Evolutionary conservation across 1,140 invertebrate genomes (phyloP).

Genomic region (Drosophila kurseongensis): DNA sequence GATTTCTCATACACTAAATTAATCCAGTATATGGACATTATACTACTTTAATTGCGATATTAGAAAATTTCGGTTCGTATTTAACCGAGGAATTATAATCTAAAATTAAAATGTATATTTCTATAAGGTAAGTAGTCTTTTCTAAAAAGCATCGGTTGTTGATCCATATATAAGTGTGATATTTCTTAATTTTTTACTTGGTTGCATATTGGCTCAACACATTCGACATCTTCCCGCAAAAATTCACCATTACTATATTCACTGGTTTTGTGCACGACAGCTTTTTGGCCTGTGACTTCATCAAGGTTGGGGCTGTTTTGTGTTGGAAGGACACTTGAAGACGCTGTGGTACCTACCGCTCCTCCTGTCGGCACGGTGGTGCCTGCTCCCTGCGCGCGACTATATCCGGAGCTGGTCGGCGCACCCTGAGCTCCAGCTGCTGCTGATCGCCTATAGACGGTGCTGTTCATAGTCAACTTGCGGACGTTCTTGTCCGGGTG

Average conservation of each 20-base stretch:
- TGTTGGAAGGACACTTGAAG: constrained; percentile 28
- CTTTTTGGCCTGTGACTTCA: constrained; percentile 18
- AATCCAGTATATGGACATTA: neutral
- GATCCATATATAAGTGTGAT: neutral
- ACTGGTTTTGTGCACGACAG: constrained; percentile 32
- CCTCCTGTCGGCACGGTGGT: neutral
- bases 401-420: constrained; percentile 52
- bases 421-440: constrained; percentile 33
- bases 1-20: neutral
- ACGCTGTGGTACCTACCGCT: constrained; percentile 15
- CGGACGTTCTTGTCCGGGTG: constrained; percentile 92
- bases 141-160: constrained; percentile 1
- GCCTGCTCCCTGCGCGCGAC: constrained; percentile 44
- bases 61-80: neutral
- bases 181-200: constrained; percentile 11
- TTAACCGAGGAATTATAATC: neutral
- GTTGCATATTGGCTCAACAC: constrained; percentile 12
- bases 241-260: constrained; percentile 25
- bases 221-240: constrained; percentile 27
- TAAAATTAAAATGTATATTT: constrained; percentile 3
- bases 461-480: constrained; percentile 85
- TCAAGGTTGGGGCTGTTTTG: constrained; percentile 30
- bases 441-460: constrained; percentile 84
- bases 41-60: neutral
- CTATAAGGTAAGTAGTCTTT: neutral